These are phyloP conservation scores for Onthophagus taurus DNA, from an alignment of 1,140 invertebrate species.

Conservation along the genomic window DNA sequence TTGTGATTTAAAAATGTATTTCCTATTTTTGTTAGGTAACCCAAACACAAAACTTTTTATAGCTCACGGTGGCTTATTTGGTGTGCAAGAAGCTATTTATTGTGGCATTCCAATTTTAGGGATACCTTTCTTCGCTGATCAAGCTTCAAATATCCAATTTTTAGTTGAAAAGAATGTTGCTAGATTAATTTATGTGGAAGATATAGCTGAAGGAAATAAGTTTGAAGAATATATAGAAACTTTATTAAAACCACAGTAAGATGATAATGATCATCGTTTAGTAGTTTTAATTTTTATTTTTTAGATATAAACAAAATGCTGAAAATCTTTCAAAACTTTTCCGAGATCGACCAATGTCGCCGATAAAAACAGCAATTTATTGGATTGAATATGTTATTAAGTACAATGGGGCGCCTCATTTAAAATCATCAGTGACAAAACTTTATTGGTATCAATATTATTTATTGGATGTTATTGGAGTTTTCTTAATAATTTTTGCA, in stretches of 20 bases:
- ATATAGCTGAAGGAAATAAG: constrained; percentile 30
- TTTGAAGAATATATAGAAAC: constrained; percentile 26
- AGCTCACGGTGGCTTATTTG: constrained; percentile 47
- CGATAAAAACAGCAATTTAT: constrained; percentile 25
- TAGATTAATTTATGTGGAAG: constrained; percentile 28
- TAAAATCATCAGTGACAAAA: constrained; percentile 39
- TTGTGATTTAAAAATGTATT: constrained; percentile 49
- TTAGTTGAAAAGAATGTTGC: constrained; percentile 34
- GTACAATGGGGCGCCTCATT: constrained; percentile 41
- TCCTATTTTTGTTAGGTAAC: constrained; percentile 28
- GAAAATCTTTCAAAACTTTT: constrained; percentile 10
- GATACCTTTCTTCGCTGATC: constrained; percentile 47
- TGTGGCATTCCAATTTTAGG: constrained; percentile 45
- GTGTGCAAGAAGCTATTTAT: constrained; percentile 44
- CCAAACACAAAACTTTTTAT: constrained; percentile 45
- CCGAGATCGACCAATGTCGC: constrained; percentile 13
- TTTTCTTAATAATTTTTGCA: no score
- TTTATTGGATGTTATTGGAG: constrained; percentile 44
- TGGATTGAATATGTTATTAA: constrained; percentile 30
- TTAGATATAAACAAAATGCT: constrained; percentile 5
- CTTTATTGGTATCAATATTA: constrained; percentile 43
- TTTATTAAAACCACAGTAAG: no score
- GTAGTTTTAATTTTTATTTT: no score
- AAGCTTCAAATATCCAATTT: constrained; percentile 39
- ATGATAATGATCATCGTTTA: no score